phyloP scores from a whole-genome alignment of 1,140 invertebrate genomes.

The Halesus radiatus region DNA sequence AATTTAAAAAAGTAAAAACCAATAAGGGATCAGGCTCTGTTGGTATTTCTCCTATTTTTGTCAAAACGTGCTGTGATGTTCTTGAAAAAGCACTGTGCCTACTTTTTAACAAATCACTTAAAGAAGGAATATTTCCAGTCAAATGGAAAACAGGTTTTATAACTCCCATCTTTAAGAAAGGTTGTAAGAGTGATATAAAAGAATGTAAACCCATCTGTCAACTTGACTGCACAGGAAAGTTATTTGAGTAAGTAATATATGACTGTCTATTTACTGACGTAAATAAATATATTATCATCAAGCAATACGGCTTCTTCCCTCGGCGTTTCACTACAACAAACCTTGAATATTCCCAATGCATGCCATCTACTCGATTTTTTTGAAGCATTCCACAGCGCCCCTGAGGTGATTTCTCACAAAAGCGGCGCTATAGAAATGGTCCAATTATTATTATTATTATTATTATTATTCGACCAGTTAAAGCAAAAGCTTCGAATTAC shows the following conservation, averaged over 20 bases:
- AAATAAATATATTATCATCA: neutral
- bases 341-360: neutral
- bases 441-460: too few species aligned
- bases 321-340: neutral
- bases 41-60: neutral
- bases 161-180: neutral
- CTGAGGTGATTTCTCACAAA: too few species aligned
- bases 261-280: neutral
- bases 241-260: neutral
- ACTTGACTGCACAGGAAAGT: neutral
- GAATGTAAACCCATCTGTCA: neutral
- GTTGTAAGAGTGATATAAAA: neutral
- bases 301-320: neutral
- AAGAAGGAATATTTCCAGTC: neutral
- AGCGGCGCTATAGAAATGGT: too few species aligned
- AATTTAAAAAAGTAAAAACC: too few species aligned
- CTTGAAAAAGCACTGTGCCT: neutral
- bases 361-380: neutral
- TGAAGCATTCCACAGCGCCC: too few species aligned
- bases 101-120: neutral
- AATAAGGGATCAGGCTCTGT: neutral
- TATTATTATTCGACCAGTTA: neutral
- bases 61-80: neutral
- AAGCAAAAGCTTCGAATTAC: neutral
- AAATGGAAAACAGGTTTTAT: neutral